Evolutionary conservation across 1,140 invertebrate species (phyloP).

Genomic region (Steinernema khuongi): DNA sequence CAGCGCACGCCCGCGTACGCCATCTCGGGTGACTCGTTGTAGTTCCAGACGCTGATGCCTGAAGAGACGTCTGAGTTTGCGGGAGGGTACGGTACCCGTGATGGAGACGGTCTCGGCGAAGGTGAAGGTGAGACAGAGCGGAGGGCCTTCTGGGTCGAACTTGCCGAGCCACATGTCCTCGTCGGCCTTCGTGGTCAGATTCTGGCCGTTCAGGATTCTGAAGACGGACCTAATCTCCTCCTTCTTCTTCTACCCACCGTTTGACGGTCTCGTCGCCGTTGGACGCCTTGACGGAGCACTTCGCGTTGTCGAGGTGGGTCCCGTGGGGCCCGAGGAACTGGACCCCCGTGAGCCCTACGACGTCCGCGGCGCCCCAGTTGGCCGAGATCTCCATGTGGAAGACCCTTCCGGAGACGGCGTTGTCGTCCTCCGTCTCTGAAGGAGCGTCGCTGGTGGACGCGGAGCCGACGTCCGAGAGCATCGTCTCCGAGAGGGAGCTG

Average conservation of each 20-base stretch:
- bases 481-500: neutral
- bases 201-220: slow-evolving; percentile 61
- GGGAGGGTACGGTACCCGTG: slow-evolving; percentile 61
- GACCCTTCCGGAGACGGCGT: slow-evolving; percentile 41
- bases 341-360: slow-evolving; percentile 62
- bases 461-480: neutral
- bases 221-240: slow-evolving; percentile 19
- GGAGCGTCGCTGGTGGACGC: neutral
- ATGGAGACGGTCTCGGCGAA: slow-evolving; percentile 65
- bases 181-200: slow-evolving; percentile 60
- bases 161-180: slow-evolving; percentile 64
- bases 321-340: slow-evolving; percentile 62
- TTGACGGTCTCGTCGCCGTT: slow-evolving; percentile 30
- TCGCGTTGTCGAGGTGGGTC: slow-evolving; percentile 47
- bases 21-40: slow-evolving; percentile 70
- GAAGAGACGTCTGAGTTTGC: slow-evolving; percentile 49
- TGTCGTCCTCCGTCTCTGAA: neutral
- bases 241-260: slow-evolving; percentile 2
- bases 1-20: slow-evolving; percentile 69
- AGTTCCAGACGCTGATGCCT: slow-evolving; percentile 73
- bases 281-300: slow-evolving; percentile 56
- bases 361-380: slow-evolving; percentile 62
- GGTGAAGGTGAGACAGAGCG: slow-evolving; percentile 61
- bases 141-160: slow-evolving; percentile 60
- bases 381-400: slow-evolving; percentile 61